phyloP scores from a whole-genome alignment of 1,140 invertebrate species.

The Brachystomella parvula region DNA sequence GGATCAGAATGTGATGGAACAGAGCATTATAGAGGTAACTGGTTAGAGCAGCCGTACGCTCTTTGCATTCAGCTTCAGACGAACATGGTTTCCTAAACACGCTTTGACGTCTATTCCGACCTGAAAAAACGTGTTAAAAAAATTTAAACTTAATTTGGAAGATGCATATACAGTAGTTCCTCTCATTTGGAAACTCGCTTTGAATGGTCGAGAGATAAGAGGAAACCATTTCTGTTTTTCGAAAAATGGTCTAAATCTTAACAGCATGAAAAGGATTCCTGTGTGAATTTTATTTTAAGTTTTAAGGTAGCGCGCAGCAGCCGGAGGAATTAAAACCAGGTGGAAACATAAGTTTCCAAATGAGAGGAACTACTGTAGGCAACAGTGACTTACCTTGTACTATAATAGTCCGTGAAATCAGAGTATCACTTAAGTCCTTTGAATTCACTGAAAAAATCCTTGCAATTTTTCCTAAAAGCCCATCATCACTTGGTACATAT shows the following conservation, averaged over 20 bases:
- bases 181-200: too few species aligned
- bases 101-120: conserved; percentile 28
- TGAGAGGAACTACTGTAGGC: too few species aligned
- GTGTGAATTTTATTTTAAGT: neutral
- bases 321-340: too few species aligned
- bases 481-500: neutral
- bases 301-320: too few species aligned
- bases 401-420: conserved; percentile 37
- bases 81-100: conserved; percentile 37
- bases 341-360: too few species aligned
- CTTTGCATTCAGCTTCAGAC: conserved; percentile 36
- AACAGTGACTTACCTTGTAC: conserved; percentile 11
- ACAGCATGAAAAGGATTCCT: too few species aligned
- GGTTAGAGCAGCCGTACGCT: conserved; percentile 36
- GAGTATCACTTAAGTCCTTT: conserved; percentile 27
- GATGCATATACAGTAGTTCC: neutral
- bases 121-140: neutral
- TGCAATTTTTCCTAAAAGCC: neutral
- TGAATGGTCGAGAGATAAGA: too few species aligned
- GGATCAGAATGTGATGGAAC: conserved; percentile 45
- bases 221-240: too few species aligned
- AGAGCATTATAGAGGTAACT: conserved; percentile 38
- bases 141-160: neutral
- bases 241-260: too few species aligned
- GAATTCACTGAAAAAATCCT: conserved; percentile 33